Evolutionary conservation across 2,113 vertebrate species (phyloP).

Genomic region (Cinclus cinclus): DNA sequence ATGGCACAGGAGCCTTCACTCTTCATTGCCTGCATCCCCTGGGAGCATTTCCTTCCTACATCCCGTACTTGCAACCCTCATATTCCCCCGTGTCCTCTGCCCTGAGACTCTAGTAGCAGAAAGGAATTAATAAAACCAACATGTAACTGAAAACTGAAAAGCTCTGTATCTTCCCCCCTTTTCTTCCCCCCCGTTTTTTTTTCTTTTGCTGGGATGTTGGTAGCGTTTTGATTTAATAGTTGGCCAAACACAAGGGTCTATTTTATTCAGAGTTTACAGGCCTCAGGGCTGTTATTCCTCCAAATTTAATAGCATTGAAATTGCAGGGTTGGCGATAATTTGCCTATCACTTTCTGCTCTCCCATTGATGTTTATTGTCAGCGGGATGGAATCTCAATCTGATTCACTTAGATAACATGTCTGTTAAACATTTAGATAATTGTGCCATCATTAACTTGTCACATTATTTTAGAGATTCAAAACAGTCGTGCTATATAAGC

Average conservation of each 20-base stretch:
- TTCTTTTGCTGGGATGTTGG: slow-evolving; percentile 73
- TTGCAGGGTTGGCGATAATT: slow-evolving; percentile 83
- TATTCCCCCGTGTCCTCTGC: not conserved
- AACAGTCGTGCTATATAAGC: slow-evolving; percentile 73
- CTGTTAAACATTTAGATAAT: slow-evolving; percentile 99
- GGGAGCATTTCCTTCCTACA: not conserved
- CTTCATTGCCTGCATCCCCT: too few species aligned
- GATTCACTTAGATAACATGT: slow-evolving; percentile 89
- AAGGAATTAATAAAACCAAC: slow-evolving; percentile 62
- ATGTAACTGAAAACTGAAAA: slow-evolving; percentile 72
- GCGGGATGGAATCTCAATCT: slow-evolving; percentile 90
- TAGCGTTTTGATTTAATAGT: slow-evolving; percentile 85
- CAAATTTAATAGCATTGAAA: slow-evolving; percentile 86
- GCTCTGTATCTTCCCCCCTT: slow-evolving; percentile 57
- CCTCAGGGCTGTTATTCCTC: slow-evolving; percentile 82
- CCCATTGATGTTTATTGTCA: slow-evolving; percentile 85
- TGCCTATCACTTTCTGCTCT: slow-evolving; percentile 79
- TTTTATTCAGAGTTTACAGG: slow-evolving; percentile 84
- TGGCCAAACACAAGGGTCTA: slow-evolving; percentile 86
- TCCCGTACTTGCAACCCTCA: not conserved
- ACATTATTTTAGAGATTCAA: slow-evolving; percentile 92
- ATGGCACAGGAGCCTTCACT: not conserved
- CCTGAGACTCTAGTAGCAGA: not conserved
- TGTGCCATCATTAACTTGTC: slow-evolving; percentile 98
- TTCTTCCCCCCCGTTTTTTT: not conserved